Conservation (phyloP, 1,140 invertebrate genomes). For the Cylas formicarius region DNA sequence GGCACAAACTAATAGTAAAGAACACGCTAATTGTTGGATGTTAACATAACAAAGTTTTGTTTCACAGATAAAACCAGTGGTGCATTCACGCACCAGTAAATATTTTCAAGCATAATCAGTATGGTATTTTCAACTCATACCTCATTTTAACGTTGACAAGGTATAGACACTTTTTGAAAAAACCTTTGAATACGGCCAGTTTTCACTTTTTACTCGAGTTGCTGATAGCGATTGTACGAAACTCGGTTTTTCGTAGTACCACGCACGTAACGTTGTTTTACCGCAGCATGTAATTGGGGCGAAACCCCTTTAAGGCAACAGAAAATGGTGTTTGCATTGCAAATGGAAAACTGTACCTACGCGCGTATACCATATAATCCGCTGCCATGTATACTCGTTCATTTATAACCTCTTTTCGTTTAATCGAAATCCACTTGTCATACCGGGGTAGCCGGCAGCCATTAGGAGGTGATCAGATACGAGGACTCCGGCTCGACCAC, state of each 20-base stretch:
- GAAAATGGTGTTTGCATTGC: conserved; percentile 25
- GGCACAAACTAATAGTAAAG: too few species aligned
- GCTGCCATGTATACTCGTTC: conserved; percentile 26
- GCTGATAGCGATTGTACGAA: neutral
- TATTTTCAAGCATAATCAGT: too few species aligned
- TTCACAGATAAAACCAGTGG: too few species aligned
- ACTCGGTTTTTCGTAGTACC: neutral
- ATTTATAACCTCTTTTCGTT: conserved; percentile 33
- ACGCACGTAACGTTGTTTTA: conserved; percentile 1
- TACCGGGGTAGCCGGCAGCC: conserved; percentile 27
- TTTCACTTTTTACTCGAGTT: too few species aligned
- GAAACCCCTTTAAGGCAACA: conserved; percentile 21
- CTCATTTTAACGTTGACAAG: too few species aligned
- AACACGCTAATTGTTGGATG: too few species aligned
- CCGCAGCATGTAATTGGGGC: conserved; percentile 18
- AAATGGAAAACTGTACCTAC: conserved; percentile 28
- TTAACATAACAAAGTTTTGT: too few species aligned
- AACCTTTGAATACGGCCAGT: too few species aligned
- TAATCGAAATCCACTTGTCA: conserved; percentile 31
- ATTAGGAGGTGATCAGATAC: conserved; percentile 27
- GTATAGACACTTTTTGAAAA: too few species aligned
- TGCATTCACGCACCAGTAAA: too few species aligned
- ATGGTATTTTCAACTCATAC: too few species aligned
- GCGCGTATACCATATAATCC: too few species aligned
- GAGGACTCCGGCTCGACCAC: conserved; percentile 7